Evolutionary conservation across 2,113 vertebrate genomes (phyloP).

Genomic region (Cepphus grylle): DNA sequence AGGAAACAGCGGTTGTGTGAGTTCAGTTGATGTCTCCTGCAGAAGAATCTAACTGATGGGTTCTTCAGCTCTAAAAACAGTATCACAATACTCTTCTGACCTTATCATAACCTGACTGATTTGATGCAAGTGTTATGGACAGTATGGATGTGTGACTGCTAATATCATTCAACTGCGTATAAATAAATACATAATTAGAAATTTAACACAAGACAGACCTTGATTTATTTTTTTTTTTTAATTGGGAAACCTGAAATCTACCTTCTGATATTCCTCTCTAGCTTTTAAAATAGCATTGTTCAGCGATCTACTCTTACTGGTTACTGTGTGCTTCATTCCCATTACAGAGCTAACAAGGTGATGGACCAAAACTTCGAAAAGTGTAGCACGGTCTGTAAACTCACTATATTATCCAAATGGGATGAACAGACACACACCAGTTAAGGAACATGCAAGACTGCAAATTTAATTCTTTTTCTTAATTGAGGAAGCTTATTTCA

Average conservation of each 20-base stretch:
- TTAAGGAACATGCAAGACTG: not conserved
- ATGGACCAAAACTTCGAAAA: not conserved
- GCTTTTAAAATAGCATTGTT: not conserved
- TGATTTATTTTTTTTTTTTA: not conserved
- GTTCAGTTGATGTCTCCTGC: fast-evolving
- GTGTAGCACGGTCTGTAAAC: not conserved
- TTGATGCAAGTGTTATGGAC: not conserved
- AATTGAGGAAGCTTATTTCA: not conserved
- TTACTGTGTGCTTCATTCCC: not conserved
- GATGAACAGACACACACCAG: not conserved
- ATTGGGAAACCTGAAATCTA: not conserved
- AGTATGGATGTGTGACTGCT: not conserved
- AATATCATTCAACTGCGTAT: not conserved
- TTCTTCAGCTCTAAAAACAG: not conserved
- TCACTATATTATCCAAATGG: not conserved
- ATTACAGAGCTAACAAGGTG: not conserved
- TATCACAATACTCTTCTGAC: not conserved
- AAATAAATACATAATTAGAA: not conserved
- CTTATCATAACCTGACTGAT: not conserved
- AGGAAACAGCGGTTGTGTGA: not conserved
- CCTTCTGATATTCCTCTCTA: not conserved
- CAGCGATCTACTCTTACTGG: not conserved
- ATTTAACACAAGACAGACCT: not conserved
- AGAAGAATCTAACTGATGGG: not conserved
- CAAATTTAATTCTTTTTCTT: not conserved